phyloP scores from a whole-genome alignment of 1,140 invertebrate genomes.

The Orius insidiosus region DNA sequence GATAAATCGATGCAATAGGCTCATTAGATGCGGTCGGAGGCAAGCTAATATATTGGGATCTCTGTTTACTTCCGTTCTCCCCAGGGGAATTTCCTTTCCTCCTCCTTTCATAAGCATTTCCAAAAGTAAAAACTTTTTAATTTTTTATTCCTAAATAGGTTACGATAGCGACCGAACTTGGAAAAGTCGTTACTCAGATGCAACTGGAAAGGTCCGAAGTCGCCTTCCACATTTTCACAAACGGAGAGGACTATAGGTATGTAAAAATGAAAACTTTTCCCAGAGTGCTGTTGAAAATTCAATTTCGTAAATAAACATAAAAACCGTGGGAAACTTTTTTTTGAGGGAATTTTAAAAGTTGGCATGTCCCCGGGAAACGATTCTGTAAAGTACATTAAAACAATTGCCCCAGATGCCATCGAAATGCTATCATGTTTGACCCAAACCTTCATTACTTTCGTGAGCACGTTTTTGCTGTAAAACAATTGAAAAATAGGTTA shows the following conservation, averaged over 20 bases:
- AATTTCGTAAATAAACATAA: not conserved
- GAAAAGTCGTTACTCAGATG: conserved; percentile 59
- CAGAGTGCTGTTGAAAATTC: too few relatives aligned
- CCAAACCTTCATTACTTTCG: too few relatives aligned
- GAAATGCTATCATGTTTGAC: too few relatives aligned
- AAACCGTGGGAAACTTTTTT: not conserved
- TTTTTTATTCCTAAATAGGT: conserved; percentile 36
- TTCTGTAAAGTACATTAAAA: too few relatives aligned
- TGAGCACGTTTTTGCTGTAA: too few relatives aligned
- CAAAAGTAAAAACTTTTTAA: not conserved
- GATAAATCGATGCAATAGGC: too few relatives aligned
- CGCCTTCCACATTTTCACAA: conserved; percentile 71
- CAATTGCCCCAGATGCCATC: too few relatives aligned
- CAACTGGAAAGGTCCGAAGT: conserved; percentile 69
- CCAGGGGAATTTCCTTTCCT: not conserved
- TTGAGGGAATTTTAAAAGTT: conserved; percentile 1
- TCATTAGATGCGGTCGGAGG: too few relatives aligned
- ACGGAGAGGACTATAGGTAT: conserved; percentile 52
- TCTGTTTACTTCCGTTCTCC: not conserved
- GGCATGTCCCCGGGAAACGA: too few relatives aligned
- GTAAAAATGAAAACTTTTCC: conserved; percentile 8
- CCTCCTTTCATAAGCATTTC: not conserved
- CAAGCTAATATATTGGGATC: not conserved
- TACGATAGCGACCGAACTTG: conserved; percentile 60
- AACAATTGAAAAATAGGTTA: too few relatives aligned